phyloP scores from a whole-genome alignment of 2,113 vertebrate species.

The Colius striatus region DNA sequence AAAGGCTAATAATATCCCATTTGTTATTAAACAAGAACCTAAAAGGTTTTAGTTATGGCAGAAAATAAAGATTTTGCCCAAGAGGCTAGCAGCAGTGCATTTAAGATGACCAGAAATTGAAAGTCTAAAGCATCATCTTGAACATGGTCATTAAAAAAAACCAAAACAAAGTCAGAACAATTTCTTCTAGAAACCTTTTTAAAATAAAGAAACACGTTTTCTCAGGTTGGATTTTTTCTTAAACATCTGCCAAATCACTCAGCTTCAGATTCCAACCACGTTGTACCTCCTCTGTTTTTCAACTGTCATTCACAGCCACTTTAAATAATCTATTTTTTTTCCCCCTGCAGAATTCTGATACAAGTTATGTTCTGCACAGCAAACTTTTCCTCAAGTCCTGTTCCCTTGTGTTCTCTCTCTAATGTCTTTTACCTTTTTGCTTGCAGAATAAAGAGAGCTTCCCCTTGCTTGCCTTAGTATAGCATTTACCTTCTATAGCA shows the following conservation, averaged over 20 bases:
- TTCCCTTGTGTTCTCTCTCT: not conserved
- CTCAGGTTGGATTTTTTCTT: not conserved
- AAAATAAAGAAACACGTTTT: not conserved
- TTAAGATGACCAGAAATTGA: not conserved
- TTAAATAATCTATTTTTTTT: not conserved
- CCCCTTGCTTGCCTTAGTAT: not conserved
- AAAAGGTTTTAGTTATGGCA: not conserved
- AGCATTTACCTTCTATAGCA: not conserved
- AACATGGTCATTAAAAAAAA: not conserved
- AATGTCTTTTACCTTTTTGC: not conserved
- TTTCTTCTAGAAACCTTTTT: not conserved
- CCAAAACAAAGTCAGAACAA: not conserved
- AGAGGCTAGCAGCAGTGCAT: not conserved
- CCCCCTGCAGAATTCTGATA: not conserved
- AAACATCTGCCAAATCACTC: constrained; percentile 13
- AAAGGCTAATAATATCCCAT: not conserved
- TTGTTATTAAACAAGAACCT: not conserved
- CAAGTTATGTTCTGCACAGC: not conserved
- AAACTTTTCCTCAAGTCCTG: not conserved
- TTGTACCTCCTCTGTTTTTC: not conserved
- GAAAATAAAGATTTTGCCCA: not conserved
- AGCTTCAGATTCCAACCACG: not conserved
- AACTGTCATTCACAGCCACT: not conserved
- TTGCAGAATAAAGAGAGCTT: not conserved
- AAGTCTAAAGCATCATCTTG: not conserved